phyloP scores from a whole-genome alignment of 2,888 invertebrate species.

The Campopleginae sp. region DNA sequence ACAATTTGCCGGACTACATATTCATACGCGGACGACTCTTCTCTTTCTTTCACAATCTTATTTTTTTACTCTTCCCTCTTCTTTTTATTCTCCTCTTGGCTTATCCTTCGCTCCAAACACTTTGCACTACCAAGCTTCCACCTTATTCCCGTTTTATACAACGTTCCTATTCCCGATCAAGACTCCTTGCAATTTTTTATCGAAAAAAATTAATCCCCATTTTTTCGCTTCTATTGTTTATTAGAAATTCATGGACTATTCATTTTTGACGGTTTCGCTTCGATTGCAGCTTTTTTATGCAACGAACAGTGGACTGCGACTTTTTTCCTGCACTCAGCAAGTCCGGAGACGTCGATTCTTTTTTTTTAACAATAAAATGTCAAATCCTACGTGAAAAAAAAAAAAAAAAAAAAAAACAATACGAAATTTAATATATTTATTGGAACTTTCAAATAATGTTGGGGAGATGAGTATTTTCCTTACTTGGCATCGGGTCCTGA shows the following conservation, averaged over 20 bases:
- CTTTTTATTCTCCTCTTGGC: slow-evolving; percentile 19
- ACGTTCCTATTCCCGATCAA: neutral
- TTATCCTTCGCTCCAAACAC: slow-evolving; percentile 26
- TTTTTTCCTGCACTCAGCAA: too few relatives aligned
- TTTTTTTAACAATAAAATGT: too few relatives aligned
- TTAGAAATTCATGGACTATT: too few relatives aligned
- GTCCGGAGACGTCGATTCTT: too few relatives aligned
- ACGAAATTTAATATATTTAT: too few relatives aligned
- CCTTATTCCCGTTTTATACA: slow-evolving; percentile 10
- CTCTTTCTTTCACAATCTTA: slow-evolving; percentile 32
- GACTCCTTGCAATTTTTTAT: neutral
- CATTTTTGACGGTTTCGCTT: too few relatives aligned
- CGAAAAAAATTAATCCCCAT: neutral
- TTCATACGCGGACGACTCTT: slow-evolving; percentile 29
- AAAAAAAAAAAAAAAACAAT: too few relatives aligned
- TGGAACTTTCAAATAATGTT: too few relatives aligned
- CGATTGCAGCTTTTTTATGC: too few relatives aligned
- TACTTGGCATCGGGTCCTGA: neutral
- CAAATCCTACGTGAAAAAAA: too few relatives aligned
- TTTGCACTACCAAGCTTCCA: slow-evolving; percentile 8
- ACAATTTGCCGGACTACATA: slow-evolving; percentile 48
- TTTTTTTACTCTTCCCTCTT: slow-evolving; percentile 41
- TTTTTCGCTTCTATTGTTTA: neutral
- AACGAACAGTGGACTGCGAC: too few relatives aligned
- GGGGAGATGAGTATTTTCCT: neutral